A percentile compares a stretch with the other conserved stretches of the same genome.
These are phyloP conservation scores for Sinonovacula constricta DNA, from an alignment of 1,140 invertebrate genomes.

Conservation along the genomic window DNA sequence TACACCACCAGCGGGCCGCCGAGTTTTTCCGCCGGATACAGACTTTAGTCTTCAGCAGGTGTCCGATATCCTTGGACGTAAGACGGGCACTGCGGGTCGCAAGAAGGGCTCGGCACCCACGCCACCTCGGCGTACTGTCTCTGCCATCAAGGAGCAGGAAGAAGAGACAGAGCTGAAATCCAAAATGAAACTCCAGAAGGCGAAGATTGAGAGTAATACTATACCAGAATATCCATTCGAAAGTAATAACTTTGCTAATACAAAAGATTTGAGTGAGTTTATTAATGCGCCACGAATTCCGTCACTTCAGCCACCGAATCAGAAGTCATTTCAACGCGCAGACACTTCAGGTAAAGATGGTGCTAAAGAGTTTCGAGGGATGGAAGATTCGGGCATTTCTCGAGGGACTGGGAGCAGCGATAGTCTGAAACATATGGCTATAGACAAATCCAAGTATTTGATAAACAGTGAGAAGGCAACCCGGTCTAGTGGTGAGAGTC, in stretches of 20 bases:
- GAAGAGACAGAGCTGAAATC: constrained; percentile 69
- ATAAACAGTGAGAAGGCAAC: constrained; percentile 67
- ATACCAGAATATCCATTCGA: constrained; percentile 51
- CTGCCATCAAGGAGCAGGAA: constrained; percentile 53
- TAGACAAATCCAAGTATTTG: constrained; percentile 74
- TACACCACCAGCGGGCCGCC: constrained; percentile 69
- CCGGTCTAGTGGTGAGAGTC: constrained; percentile 46
- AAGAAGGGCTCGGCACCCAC: constrained; percentile 64
- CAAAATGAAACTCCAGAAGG: constrained; percentile 75
- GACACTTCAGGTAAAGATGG: constrained; percentile 55
- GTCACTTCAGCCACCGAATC: constrained; percentile 54
- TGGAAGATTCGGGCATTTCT: constrained; percentile 63
- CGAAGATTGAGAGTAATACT: constrained; percentile 70
- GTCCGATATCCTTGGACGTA: constrained; percentile 62
- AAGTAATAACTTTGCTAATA: constrained; percentile 49
- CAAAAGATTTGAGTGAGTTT: constrained; percentile 49
- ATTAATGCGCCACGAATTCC: constrained; percentile 47
- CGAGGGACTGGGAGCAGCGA: constrained; percentile 64
- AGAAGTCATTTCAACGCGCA: constrained; percentile 60
- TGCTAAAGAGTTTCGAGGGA: constrained; percentile 37
- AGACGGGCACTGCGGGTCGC: constrained; percentile 58
- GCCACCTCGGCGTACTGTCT: constrained; percentile 68
- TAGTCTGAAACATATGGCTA: constrained; percentile 70
- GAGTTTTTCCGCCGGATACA: constrained; percentile 74
- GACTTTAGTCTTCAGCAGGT: constrained; percentile 56